phyloP scores from a whole-genome alignment of 2,888 invertebrate genomes.

The Habroteleia sp. region DNA sequence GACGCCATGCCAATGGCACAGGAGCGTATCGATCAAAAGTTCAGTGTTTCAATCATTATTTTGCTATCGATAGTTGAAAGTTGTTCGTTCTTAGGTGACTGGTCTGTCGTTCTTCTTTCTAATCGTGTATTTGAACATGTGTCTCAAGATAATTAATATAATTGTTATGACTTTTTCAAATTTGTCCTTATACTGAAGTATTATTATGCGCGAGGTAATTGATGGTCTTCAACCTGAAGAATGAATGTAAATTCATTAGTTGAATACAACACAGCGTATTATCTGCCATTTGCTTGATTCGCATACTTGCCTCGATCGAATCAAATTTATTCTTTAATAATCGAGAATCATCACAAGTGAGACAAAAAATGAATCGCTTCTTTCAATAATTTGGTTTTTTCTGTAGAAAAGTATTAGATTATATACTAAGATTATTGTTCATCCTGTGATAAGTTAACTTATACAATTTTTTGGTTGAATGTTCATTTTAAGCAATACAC shows the following conservation, averaged over 20 bases:
- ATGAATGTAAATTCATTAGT: constrained; percentile 8
- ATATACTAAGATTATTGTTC: no score
- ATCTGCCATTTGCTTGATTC: neutral
- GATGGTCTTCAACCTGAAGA: no score
- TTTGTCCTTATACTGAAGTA: constrained; percentile 15
- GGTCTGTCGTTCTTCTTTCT: constrained; percentile 57
- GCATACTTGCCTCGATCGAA: no score
- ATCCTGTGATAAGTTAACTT: no score
- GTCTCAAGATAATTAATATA: constrained; percentile 35
- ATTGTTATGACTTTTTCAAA: constrained; percentile 23
- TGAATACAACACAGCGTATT: constrained; percentile 5
- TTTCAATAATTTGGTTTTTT: no score
- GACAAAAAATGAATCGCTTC: no score
- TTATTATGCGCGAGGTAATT: constrained; percentile 21
- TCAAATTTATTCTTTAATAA: no score
- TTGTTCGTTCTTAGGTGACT: constrained; percentile 40
- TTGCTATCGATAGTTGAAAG: constrained; percentile 48
- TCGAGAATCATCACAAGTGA: no score
- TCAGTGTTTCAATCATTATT: constrained; percentile 44
- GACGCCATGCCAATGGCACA: constrained; percentile 15
- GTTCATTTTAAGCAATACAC: no score
- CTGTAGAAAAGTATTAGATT: no score
- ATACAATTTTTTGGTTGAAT: neutral
- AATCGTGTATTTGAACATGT: constrained; percentile 44
- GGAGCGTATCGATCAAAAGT: constrained; percentile 54